These are phyloP conservation scores for Phortica variegata DNA, from an alignment of 1,140 invertebrate genomes.

Conservation along the genomic window DNA sequence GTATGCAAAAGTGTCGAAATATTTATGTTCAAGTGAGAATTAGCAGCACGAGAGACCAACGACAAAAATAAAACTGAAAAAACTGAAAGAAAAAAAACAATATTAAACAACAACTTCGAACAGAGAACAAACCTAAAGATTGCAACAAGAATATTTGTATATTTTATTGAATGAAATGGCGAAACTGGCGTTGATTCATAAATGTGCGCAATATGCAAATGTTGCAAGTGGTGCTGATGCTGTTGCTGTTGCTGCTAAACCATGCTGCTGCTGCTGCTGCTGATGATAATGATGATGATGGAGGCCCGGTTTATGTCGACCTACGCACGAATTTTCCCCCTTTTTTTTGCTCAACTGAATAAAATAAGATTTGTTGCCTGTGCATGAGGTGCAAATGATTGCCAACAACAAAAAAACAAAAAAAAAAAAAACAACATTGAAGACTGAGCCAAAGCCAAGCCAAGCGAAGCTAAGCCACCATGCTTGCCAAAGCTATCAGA, in stretches of 20 bases:
- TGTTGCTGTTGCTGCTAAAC: too few relatives aligned
- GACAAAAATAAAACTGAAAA: not conserved
- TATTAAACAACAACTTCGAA: slow-evolving; percentile 25
- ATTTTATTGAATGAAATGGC: slow-evolving; percentile 54
- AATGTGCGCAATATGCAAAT: slow-evolving; percentile 23
- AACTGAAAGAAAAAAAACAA: slow-evolving; percentile 9
- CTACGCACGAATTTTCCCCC: slow-evolving; percentile 35
- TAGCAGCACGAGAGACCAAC: slow-evolving; percentile 30
- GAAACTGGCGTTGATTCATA: slow-evolving; percentile 50
- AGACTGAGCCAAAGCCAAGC: slow-evolving; percentile 1
- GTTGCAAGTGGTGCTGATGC: slow-evolving; percentile 10
- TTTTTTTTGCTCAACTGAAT: slow-evolving; percentile 33
- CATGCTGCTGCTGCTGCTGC: slow-evolving; percentile 7
- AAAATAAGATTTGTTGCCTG: slow-evolving; percentile 47
- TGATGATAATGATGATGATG: slow-evolving; percentile 36
- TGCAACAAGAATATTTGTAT: slow-evolving; percentile 3
- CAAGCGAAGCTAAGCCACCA: too few relatives aligned
- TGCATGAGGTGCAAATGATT: slow-evolving; percentile 45
- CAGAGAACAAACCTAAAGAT: slow-evolving; percentile 38
- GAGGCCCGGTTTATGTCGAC: slow-evolving; percentile 19
- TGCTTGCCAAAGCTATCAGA: slow-evolving; percentile 32
- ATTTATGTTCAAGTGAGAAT: slow-evolving; percentile 44
- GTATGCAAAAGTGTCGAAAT: slow-evolving; percentile 53
- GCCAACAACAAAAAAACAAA: slow-evolving; percentile 2
- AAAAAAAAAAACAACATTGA: slow-evolving; percentile 19